Evolutionary conservation across 92 coral and sea anemone species (phyloP).

Genomic region (Umimayanthus chanpuru): DNA sequence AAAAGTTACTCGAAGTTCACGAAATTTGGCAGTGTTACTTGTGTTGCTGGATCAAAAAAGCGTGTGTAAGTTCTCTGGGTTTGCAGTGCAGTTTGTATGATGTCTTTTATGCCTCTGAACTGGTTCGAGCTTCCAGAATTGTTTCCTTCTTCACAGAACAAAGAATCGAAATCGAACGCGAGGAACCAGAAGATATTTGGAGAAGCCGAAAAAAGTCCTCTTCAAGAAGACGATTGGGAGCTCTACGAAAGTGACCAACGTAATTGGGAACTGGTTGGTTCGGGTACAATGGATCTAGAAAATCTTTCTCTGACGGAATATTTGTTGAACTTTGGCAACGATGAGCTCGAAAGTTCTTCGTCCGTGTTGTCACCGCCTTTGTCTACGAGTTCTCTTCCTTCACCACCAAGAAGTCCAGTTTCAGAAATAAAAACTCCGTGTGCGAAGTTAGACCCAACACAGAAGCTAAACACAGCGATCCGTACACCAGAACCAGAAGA

Average conservation of each 20-base stretch:
- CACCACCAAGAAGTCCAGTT: slow-evolving; percentile 10
- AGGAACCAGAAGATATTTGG: background rate
- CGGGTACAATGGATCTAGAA: slow-evolving; percentile 57
- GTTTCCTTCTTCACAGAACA: slow-evolving; percentile 35
- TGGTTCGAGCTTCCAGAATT: slow-evolving; percentile 45
- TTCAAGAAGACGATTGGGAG: slow-evolving; percentile 36
- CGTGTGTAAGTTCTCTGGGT: slow-evolving; percentile 34
- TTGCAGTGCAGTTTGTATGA: background rate
- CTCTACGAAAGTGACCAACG: slow-evolving; percentile 5
- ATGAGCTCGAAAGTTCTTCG: no score
- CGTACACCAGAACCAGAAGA: background rate
- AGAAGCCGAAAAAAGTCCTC: background rate
- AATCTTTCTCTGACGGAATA: slow-evolving; percentile 52
- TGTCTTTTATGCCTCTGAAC: slow-evolving; percentile 27
- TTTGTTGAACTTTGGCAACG: no score
- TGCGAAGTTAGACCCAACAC: background rate
- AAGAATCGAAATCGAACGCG: slow-evolving; percentile 8
- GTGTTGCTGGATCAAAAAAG: background rate
- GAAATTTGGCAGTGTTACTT: background rate
- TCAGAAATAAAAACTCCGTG: background rate
- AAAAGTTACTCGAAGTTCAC: no score
- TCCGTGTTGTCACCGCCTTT: background rate
- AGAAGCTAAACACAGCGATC: background rate
- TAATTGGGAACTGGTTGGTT: slow-evolving; percentile 22
- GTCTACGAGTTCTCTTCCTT: slow-evolving; percentile 30